Base-by-base conservation (phyloP, 2,888 invertebrate genomes). In the Orchesella flavescens region DNA sequence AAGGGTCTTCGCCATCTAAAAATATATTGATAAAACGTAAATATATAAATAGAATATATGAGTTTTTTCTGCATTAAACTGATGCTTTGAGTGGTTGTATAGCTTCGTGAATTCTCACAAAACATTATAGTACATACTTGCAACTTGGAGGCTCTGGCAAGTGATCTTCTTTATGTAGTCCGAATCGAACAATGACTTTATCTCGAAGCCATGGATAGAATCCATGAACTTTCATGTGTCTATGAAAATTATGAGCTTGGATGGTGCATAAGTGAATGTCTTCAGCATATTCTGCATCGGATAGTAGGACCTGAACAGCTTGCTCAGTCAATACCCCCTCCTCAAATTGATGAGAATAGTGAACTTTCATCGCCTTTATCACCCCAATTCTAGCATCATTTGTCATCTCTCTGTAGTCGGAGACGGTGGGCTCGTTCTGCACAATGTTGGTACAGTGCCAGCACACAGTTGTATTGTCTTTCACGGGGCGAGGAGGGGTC, bases 251-350 rank as follows among this genome's bases (percentile, higher is more conserved):
- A 5, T 65, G 23, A n/a, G 86, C 83, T 69, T 84, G 84, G 4
- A 88, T 73, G 13, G 87, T 59, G 21, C 65, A 34, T 13, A 85
- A 71, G 15, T 73, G 55, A 23, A 90, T 90, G 80, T 92, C 92
- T 0, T 91, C 91, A 0, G 92, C 92, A 0, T 91, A 90, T 63
- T 92, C 92, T 0, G 92, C 91, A 0, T 92, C 91, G 74, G 93
- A 92, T 4, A 92, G 91, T n/a, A 93, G 89, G 0, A 91, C 90
- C 66, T 92, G 89, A 0, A 93, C 92, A 0, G 92, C 92, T 9
- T 92, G 92, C 79, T 92, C 92, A 61, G 93, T 92, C 84, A 93
- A 90, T 89, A 93, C 91, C 0, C 93, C 93, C 92, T 93, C 88
- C 93, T 93, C 83, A 24, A 78, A 83, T 23, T 72, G 53, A 15